Evolutionary conservation across 2,113 vertebrate species (phyloP).

Genomic region (Eubucco bourcierii): DNA sequence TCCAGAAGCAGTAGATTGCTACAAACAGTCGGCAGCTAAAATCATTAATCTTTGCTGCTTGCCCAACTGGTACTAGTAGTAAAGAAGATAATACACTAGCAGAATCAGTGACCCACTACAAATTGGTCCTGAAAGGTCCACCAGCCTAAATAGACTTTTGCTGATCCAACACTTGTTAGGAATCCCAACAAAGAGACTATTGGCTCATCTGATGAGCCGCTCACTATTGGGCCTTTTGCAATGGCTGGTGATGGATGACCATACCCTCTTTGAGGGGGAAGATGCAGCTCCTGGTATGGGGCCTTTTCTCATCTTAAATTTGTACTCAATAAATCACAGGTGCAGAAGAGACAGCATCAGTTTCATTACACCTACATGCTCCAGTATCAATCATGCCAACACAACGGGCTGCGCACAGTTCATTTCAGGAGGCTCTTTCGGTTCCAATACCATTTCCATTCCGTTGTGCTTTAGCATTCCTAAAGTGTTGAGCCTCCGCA

Average conservation of each 20-base stretch:
- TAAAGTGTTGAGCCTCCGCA: slow-evolving; percentile 37
- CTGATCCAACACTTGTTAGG: slow-evolving; percentile 99
- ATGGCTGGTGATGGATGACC: slow-evolving; percentile 99
- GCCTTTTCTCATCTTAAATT: slow-evolving; percentile 91
- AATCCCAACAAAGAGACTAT: slow-evolving; percentile 97
- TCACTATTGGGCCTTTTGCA: slow-evolving; percentile 90
- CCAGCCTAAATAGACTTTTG: slow-evolving; percentile 99
- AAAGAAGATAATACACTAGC: slow-evolving; percentile 93
- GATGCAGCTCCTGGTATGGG: slow-evolving; percentile 86
- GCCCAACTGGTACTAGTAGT: slow-evolving; percentile 90
- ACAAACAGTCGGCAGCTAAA: slow-evolving; percentile 81
- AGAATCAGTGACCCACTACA: slow-evolving; percentile 97
- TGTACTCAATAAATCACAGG: slow-evolving; percentile 90
- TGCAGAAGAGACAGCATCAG: slow-evolving; percentile 85
- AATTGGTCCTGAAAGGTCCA: slow-evolving; percentile 99
- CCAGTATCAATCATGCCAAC: slow-evolving; percentile 86
- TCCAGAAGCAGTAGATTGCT: slow-evolving; percentile 81
- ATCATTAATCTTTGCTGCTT: slow-evolving; percentile 99
- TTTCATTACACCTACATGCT: slow-evolving; percentile 90
- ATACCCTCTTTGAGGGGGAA: slow-evolving; percentile 84
- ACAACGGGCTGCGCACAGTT: slow-evolving; percentile 78
- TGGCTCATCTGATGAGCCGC: slow-evolving; percentile 91
- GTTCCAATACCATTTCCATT: slow-evolving; percentile 76
- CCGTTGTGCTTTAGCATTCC: slow-evolving; percentile 54
- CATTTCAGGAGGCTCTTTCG: slow-evolving; percentile 81